Conservation (phyloP, 2,888 invertebrate species). For the Dicyrtoma fusca region DNA sequence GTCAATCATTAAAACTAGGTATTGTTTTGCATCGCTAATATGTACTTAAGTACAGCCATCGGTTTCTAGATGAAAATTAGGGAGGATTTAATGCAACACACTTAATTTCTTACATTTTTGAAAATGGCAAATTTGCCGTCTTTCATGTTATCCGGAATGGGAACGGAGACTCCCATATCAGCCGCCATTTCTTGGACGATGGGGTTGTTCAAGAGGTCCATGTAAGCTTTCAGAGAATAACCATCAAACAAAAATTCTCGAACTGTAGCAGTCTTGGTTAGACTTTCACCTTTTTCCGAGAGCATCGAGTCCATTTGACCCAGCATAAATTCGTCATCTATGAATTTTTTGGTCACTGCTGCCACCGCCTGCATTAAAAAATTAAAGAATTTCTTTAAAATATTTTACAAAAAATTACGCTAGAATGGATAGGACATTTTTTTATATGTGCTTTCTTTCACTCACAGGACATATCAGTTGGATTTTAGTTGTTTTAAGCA, state of each 20-base stretch:
- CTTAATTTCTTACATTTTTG: conserved; percentile 36
- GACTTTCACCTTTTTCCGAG: conserved; percentile 37
- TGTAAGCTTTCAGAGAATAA: conserved; percentile 41
- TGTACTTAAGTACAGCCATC: too few relatives aligned
- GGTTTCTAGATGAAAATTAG: too few relatives aligned
- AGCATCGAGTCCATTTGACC: conserved; percentile 45
- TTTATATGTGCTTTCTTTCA: too few relatives aligned
- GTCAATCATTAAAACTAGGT: too few relatives aligned
- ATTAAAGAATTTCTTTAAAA: too few relatives aligned
- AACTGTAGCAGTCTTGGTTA: conserved; percentile 40
- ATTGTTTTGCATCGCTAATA: too few relatives aligned
- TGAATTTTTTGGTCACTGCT: background rate
- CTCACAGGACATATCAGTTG: too few relatives aligned
- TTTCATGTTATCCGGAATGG: conserved; percentile 39
- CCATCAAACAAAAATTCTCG: conserved; percentile 47
- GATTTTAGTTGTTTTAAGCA: too few relatives aligned
- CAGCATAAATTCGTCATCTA: conserved; percentile 42
- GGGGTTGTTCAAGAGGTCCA: conserved; percentile 42
- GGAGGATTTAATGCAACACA: too few relatives aligned
- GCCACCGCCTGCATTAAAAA: background rate
- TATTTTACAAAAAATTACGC: too few relatives aligned
- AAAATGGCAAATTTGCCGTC: conserved; percentile 48
- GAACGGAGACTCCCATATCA: conserved; percentile 27
- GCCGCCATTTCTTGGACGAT: conserved; percentile 20
- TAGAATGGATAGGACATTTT: too few relatives aligned